These are phyloP conservation scores for Brachyistius frenatus DNA, from an alignment of 2,113 vertebrate species.

Conservation along the genomic window DNA sequence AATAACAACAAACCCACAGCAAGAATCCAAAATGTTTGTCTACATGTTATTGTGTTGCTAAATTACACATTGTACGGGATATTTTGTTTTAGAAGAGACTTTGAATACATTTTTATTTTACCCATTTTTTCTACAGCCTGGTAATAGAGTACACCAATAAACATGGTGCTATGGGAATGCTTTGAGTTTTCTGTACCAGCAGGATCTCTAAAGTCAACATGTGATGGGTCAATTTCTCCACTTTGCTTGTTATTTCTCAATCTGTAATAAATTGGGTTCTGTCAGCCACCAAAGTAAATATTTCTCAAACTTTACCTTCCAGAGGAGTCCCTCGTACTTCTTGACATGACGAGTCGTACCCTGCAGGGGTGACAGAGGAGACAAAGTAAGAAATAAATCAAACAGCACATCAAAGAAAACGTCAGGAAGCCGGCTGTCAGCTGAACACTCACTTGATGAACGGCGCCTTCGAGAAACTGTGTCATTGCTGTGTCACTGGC, in stretches of 20 bases:
- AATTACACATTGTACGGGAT: too few species aligned
- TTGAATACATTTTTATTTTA: too few species aligned
- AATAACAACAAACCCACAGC: too few species aligned
- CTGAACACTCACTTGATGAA: constrained; percentile 84
- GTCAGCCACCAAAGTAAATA: neutral
- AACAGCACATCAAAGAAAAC: constrained; percentile 1
- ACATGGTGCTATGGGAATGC: neutral
- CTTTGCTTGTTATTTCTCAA: neutral
- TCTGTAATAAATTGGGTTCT: neutral
- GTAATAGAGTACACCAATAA: neutral
- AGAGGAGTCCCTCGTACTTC: constrained; percentile 90
- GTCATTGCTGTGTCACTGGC: constrained; percentile 91
- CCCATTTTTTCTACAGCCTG: too few species aligned
- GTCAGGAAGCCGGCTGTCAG: neutral
- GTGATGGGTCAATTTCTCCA: neutral
- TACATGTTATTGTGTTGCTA: neutral
- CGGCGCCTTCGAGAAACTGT: constrained; percentile 86
- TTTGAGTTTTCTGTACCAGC: neutral
- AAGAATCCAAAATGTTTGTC: too few species aligned
- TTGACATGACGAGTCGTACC: constrained; percentile 84
- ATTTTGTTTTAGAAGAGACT: too few species aligned
- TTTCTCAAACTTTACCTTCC: constrained; percentile 86
- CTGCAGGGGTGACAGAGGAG: constrained; percentile 73
- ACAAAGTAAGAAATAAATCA: constrained; percentile 6
- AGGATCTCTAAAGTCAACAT: neutral